These are phyloP conservation scores for Panagrolaimus sp. DNA, from an alignment of 1,140 invertebrate species.

Conservation along the genomic window DNA sequence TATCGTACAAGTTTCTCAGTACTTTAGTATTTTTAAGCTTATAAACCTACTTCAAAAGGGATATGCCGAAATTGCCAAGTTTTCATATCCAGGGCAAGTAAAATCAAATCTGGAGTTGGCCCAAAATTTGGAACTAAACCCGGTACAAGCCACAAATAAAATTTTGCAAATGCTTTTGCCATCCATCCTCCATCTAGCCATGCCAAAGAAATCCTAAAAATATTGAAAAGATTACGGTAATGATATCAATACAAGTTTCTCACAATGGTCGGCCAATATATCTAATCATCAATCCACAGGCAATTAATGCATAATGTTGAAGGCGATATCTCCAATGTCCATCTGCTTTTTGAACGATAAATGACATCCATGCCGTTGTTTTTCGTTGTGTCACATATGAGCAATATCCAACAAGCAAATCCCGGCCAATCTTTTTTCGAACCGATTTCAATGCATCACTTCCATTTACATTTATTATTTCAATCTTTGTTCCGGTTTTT, in stretches of 20 bases:
- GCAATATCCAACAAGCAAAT: neutral
- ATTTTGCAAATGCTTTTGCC: neutral
- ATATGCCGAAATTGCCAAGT: neutral
- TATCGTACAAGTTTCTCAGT: too few relatives aligned
- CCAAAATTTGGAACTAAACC: neutral
- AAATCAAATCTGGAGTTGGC: neutral
- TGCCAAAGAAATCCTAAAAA: constrained; percentile 4
- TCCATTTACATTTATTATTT: constrained; percentile 8
- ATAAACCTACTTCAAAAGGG: neutral
- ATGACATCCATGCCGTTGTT: neutral
- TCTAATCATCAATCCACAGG: neutral
- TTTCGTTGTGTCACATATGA: neutral
- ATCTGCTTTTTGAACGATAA: neutral
- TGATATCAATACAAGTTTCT: too few relatives aligned
- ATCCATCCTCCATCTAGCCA: neutral
- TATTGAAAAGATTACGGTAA: too few relatives aligned
- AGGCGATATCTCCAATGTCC: neutral
- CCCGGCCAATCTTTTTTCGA: neutral
- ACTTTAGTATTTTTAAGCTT: too few relatives aligned
- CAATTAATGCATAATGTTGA: neutral
- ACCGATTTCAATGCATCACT: neutral
- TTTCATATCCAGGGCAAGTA: neutral
- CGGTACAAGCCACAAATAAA: neutral
- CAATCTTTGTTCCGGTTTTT: neutral
- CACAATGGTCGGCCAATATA: neutral